These are phyloP conservation scores for Cyaniris semiargus DNA, from an alignment of 2,888 invertebrate genomes.

Conservation along the genomic window DNA sequence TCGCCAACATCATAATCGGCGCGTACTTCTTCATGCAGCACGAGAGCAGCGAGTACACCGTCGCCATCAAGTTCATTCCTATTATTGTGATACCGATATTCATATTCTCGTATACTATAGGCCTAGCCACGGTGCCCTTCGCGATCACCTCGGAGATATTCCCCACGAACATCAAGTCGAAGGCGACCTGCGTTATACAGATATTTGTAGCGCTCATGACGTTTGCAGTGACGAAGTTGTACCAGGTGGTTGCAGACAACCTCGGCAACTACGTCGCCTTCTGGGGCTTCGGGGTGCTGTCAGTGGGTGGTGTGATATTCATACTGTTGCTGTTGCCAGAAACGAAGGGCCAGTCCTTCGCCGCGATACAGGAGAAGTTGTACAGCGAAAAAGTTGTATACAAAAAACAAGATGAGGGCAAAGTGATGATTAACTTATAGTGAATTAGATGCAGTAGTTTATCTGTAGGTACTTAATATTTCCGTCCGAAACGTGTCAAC, in stretches of 20 bases:
- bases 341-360: conserved; percentile 82
- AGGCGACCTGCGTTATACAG: conserved; percentile 83
- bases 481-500: conserved; percentile 33
- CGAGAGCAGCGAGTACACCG: conserved; percentile 65
- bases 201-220: conserved; percentile 81
- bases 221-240: conserved; percentile 81
- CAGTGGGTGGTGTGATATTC: conserved; percentile 76
- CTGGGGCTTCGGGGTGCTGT: conserved; percentile 76
- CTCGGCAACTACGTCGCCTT: conserved; percentile 78
- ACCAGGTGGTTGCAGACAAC: conserved; percentile 75
- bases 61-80: conserved; percentile 78
- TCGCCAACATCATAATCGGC: conserved; percentile 77
- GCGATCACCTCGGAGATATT: conserved; percentile 83
- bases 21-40: conserved; percentile 79
- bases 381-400: conserved; percentile 64
- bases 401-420: conserved; percentile 61
- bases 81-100: conserved; percentile 80
- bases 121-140: conserved; percentile 83
- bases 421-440: conserved; percentile 54
- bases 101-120: conserved; percentile 82
- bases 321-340: conserved; percentile 78
- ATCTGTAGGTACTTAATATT: conserved; percentile 34
- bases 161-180: conserved; percentile 82
- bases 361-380: conserved; percentile 78
- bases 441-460: background rate